Evolutionary conservation across 2,113 vertebrate genomes (phyloP).

Genomic region (Leptobrachium leishanense): DNA sequence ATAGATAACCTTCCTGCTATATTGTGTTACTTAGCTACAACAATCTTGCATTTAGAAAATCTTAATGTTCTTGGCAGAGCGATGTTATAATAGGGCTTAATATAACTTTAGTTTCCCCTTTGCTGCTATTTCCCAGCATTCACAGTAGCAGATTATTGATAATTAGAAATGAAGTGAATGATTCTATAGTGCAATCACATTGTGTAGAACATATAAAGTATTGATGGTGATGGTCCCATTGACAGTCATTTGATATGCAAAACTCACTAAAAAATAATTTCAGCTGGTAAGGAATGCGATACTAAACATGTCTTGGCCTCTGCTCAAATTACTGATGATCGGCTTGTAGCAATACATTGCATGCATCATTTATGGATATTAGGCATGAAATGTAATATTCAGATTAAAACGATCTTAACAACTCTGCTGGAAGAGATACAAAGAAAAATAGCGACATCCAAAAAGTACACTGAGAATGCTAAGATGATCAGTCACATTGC

Average conservation of each 20-base stretch:
- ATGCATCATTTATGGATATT: slow-evolving; percentile 40
- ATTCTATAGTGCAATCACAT: slow-evolving; percentile 56
- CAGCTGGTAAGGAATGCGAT: slow-evolving; percentile 54
- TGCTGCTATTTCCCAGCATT: slow-evolving; percentile 55
- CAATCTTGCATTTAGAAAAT: slow-evolving; percentile 56
- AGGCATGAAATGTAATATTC: slow-evolving; percentile 30
- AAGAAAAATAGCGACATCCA: slow-evolving; percentile 22
- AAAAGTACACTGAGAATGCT: background rate
- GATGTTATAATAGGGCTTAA: slow-evolving; percentile 53
- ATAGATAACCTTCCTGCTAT: slow-evolving; percentile 42
- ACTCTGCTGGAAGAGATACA: slow-evolving; percentile 22
- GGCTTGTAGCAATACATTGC: slow-evolving; percentile 40
- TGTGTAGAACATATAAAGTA: slow-evolving; percentile 61
- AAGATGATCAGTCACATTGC: background rate
- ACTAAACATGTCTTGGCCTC: slow-evolving; percentile 46
- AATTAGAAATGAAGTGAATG: slow-evolving; percentile 56
- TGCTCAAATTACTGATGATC: slow-evolving; percentile 1
- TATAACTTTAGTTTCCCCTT: slow-evolving; percentile 66
- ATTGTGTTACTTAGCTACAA: slow-evolving; percentile 68
- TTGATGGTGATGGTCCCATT: slow-evolving; percentile 66
- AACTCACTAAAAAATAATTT: slow-evolving; percentile 51
- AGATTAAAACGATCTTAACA: slow-evolving; percentile 31
- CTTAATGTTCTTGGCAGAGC: slow-evolving; percentile 54
- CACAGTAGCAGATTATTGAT: slow-evolving; percentile 60
- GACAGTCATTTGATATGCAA: slow-evolving; percentile 62